These are phyloP conservation scores for Drosophila niveifrons DNA, from an alignment of 2,888 invertebrate genomes.

Conservation along the genomic window DNA sequence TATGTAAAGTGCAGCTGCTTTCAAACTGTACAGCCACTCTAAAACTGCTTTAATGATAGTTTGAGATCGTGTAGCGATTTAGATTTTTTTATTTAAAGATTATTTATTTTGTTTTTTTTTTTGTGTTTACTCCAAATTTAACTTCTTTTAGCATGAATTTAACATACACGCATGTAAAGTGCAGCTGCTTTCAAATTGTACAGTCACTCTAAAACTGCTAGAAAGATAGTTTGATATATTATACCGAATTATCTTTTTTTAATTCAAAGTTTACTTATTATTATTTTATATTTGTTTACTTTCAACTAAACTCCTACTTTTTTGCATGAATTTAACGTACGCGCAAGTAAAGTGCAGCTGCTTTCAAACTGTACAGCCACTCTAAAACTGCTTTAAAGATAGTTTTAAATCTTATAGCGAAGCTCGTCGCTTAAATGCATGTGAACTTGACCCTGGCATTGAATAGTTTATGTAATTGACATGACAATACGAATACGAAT, in stretches of 20 bases:
- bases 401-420: background rate
- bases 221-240: background rate
- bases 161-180: background rate
- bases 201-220: no score
- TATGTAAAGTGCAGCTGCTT: no score
- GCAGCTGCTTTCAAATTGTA: background rate
- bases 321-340: background rate
- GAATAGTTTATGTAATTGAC: slow-evolving; percentile 10
- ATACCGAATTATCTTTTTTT: no score
- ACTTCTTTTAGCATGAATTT: background rate
- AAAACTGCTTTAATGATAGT: no score
- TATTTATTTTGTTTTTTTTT: no score
- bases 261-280: no score
- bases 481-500: background rate
- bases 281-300: background rate
- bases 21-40: no score
- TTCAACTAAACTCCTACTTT: background rate
- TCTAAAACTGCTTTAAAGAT: no score
- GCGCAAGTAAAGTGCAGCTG: no score
- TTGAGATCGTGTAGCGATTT: background rate
- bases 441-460: slow-evolving; percentile 41
- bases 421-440: background rate
- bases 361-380: no score
- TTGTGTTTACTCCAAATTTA: background rate
- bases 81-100: no score